Evolutionary conservation across 2,797 vertebrate species (phyloP).

Genomic region (Cottoperca gobio): DNA sequence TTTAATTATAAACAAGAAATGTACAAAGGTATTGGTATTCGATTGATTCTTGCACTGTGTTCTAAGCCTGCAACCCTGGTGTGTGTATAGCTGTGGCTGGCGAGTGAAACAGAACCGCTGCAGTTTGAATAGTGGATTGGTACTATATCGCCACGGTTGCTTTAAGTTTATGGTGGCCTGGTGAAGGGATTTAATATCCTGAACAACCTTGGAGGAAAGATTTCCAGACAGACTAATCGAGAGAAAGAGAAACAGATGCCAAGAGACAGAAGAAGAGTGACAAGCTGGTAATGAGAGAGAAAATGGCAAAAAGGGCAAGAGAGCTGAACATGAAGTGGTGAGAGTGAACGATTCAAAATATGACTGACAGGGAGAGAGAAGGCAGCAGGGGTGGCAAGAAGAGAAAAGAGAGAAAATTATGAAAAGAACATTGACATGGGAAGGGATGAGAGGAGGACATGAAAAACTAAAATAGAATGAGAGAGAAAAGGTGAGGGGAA

Average conservation of each 20-base stretch:
- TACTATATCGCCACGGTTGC: background rate
- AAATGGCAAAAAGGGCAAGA: constrained; percentile 2
- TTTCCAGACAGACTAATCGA: constrained; percentile 38
- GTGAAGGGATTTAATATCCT: constrained; percentile 55
- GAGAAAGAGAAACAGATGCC: constrained; percentile 20
- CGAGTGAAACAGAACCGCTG: background rate
- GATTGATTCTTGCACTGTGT: background rate
- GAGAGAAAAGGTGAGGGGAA: background rate
- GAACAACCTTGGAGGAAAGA: constrained; percentile 7
- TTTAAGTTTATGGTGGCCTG: constrained; percentile 15
- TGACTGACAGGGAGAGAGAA: constrained; percentile 2
- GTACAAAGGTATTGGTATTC: background rate
- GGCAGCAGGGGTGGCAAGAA: background rate
- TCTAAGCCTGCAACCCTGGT: background rate
- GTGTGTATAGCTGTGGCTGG: background rate
- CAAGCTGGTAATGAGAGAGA: constrained; percentile 29
- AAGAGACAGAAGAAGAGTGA: constrained; percentile 9
- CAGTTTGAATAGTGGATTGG: constrained; percentile 38
- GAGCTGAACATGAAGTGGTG: constrained; percentile 31
- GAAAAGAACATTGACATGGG: background rate
- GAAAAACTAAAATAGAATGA: background rate
- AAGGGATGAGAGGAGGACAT: background rate
- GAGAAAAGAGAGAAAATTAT: background rate
- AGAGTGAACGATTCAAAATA: constrained; percentile 16
- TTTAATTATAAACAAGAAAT: constrained; percentile 11